Evolutionary conservation across 2,113 vertebrate genomes (phyloP).

Genomic region (Agapornis roseicollis): DNA sequence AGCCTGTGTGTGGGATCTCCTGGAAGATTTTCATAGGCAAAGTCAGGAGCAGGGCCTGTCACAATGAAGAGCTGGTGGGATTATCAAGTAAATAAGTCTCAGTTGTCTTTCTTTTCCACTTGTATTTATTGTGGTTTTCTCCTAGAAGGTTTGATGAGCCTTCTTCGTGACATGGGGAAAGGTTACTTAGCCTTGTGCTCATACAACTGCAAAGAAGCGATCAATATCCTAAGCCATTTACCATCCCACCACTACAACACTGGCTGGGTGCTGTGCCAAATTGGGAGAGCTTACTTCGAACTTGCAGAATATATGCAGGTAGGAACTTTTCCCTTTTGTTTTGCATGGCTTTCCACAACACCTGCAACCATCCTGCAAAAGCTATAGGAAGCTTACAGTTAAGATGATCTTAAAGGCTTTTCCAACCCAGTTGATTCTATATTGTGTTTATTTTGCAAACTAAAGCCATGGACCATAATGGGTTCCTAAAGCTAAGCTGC

Average conservation of each 20-base stretch:
- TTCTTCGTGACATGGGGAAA: conserved; percentile 94
- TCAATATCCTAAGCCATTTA: conserved; percentile 89
- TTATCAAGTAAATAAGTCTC: background rate
- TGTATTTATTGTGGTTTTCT: conserved; percentile 71
- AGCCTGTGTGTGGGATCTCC: background rate
- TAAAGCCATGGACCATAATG: background rate
- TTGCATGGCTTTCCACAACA: background rate
- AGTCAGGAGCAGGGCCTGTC: background rate
- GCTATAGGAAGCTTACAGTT: background rate
- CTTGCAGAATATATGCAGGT: conserved; percentile 98
- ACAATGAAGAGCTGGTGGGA: background rate
- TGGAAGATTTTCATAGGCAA: background rate
- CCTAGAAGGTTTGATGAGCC: conserved; percentile 93
- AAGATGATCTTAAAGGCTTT: background rate
- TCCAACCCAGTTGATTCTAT: background rate
- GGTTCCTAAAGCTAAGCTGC: background rate
- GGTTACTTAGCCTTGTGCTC: conserved; percentile 96
- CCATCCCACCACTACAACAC: conserved; percentile 98
- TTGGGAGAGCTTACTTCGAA: conserved; percentile 95
- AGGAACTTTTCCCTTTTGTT: conserved; percentile 7
- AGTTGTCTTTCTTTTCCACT: background rate
- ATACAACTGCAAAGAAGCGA: conserved; percentile 96
- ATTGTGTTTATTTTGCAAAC: background rate
- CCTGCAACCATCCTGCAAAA: background rate
- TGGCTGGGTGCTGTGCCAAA: conserved; percentile 95